These are phyloP conservation scores for Ophonus ardosiacus DNA, from an alignment of 2,888 invertebrate genomes.

Conservation along the genomic window DNA sequence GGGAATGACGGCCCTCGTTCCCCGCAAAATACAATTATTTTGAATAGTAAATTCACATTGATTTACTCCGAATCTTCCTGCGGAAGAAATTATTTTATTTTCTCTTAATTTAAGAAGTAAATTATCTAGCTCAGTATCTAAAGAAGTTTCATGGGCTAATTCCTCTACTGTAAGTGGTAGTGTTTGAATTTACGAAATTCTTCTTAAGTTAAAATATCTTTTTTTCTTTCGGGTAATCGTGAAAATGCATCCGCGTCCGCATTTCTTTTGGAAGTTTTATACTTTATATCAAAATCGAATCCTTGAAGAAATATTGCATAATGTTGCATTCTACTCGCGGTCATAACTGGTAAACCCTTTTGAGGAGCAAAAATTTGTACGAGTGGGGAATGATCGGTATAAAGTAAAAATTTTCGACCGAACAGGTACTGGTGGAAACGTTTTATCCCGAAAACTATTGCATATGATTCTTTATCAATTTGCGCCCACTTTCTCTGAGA, in stretches of 20 bases:
- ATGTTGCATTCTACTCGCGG: conserved; percentile 4
- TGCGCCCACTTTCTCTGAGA: neutral
- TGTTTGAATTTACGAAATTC: neutral
- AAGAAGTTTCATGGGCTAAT: neutral
- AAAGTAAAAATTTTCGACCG: conserved; percentile 17
- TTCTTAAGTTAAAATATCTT: too few species aligned
- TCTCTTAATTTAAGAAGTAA: too few species aligned
- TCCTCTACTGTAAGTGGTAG: neutral
- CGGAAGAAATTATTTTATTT: too few species aligned
- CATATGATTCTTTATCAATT: conserved; percentile 3
- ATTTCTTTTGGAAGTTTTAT: neutral
- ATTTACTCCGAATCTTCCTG: too few species aligned
- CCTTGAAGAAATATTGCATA: conserved; percentile 3
- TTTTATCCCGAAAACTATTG: conserved; percentile 18
- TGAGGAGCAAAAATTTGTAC: neutral
- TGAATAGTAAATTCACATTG: too few species aligned
- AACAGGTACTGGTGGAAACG: conserved; percentile 1
- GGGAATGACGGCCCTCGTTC: too few species aligned
- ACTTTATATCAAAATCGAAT: neutral
- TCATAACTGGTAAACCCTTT: neutral
- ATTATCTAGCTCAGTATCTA: neutral
- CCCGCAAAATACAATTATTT: too few species aligned
- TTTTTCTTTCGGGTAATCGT: neutral
- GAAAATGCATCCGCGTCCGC: neutral
- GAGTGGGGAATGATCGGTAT: neutral